Evolutionary conservation across 2,888 invertebrate species (phyloP), one percentile per base, ranked within the genome.

Genomic region (Cephus pygmeus): DNA sequence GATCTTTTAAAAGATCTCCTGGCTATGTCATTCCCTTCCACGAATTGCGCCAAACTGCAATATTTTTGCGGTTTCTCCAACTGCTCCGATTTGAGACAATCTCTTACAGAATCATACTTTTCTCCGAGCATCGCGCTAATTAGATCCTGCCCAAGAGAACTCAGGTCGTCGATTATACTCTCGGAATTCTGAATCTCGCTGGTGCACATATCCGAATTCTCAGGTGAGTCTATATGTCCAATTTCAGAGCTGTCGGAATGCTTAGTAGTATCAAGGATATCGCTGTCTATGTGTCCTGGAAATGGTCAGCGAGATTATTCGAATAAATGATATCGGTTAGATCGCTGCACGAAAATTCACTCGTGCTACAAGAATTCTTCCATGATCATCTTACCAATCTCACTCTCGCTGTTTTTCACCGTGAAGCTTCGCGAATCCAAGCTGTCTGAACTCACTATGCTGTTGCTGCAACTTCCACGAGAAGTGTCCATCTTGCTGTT

Each of bases 161-260:
- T 96, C 75, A 96, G 94, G 87, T 96, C 96, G 83, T 96, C 96
- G 92, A 96, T 94, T 56, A 96, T 93, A 75, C 96, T 96, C 90
- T 96, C 96, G 11, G 96, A 96, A 80, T 95, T 96, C 83, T 95
- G 93, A 11, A 95, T 94, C 87, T 96, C 96, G n/a, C 95, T 95
- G 56, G 93, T 92, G 77, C 93, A 93, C 12, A 95, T 94, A 81
- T 97, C 96, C 11, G 96, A 96, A 15, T 94, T 93, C 92, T 97
- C 97, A 0, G 97, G 96, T 0, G 96, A 97, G 89, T 97, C 97
- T 77, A 97, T 97, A 87, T 97, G 97, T 15, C 95, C 94, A 76
- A 97, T 95, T 78, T 91, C 91, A 0, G 88, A 88, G 34, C 82
- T 85, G 69, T 90, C 89, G 3, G 90, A 90, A 33, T 80, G 85